Evolutionary conservation across 2,113 vertebrate species (phyloP).

Genomic region (Crotalus tigris): DNA sequence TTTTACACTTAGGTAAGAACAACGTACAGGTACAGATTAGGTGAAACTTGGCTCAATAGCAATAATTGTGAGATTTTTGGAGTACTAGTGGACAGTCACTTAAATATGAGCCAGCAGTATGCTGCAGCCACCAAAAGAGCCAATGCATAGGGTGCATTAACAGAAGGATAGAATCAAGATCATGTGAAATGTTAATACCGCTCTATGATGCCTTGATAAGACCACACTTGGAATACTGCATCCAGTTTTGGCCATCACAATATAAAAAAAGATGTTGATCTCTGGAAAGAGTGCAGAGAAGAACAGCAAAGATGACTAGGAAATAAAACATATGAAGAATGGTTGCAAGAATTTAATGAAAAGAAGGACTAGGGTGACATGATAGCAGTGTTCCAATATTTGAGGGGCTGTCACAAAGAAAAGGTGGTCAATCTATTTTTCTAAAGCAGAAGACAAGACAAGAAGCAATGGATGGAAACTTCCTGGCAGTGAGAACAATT

Average conservation of each 20-base stretch:
- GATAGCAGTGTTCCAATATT: background rate
- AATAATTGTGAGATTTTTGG: background rate
- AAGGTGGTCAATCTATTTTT: background rate
- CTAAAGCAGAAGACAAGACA: background rate
- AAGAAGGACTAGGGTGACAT: background rate
- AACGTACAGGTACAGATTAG: background rate
- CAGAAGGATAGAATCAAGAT: background rate
- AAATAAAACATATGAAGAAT: background rate
- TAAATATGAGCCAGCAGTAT: background rate
- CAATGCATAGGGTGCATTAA: background rate
- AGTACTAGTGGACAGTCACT: background rate
- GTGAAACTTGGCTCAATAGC: background rate
- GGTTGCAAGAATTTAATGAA: background rate
- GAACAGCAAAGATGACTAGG: background rate
- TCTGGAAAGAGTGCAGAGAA: background rate
- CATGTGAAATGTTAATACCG: background rate
- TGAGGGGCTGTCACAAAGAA: background rate
- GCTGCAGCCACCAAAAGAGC: background rate
- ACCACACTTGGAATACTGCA: background rate
- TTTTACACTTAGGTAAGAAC: background rate
- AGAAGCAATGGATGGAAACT: background rate
- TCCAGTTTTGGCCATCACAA: background rate
- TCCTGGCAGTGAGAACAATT: background rate
- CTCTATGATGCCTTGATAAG: background rate
- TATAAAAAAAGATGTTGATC: background rate